These are phyloP conservation scores for Diabrotica undecimpunctata DNA, from an alignment of 1,140 invertebrate species.

Conservation along the genomic window DNA sequence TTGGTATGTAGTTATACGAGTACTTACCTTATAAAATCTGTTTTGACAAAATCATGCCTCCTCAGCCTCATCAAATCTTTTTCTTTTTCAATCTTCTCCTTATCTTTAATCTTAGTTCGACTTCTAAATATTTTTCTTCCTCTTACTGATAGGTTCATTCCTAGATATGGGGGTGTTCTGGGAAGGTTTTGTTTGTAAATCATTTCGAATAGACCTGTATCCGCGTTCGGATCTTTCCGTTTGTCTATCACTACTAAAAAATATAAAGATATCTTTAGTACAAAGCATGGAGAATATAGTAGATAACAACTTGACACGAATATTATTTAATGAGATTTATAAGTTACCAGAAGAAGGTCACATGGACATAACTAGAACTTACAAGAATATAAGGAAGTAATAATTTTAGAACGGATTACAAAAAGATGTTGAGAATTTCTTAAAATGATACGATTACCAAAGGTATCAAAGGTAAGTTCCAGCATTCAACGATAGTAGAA, in stretches of 20 bases:
- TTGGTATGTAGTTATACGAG: slow-evolving; percentile 24
- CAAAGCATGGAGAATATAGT: no score
- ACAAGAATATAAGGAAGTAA: no score
- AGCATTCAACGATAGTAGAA: no score
- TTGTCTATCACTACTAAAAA: slow-evolving; percentile 83
- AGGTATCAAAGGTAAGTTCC: no score
- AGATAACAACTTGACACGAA: no score
- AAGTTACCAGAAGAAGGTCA: no score
- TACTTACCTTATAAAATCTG: slow-evolving; percentile 22
- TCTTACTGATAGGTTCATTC: slow-evolving; percentile 70
- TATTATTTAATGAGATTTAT: no score
- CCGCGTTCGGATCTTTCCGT: slow-evolving; percentile 69
- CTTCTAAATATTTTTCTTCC: slow-evolving; percentile 50
- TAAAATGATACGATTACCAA: no score
- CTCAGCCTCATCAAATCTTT: slow-evolving; percentile 26
- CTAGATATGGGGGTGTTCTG: slow-evolving; percentile 78
- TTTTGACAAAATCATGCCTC: slow-evolving; percentile 32
- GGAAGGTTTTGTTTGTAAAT: slow-evolving; percentile 71
- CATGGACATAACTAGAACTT: no score
- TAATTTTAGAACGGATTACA: no score
- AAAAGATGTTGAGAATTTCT: no score
- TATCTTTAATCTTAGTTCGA: slow-evolving; percentile 23
- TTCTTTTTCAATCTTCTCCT: slow-evolving; percentile 23
- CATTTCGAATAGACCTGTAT: slow-evolving; percentile 83
- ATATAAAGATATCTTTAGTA: no score